These are phyloP conservation scores for Microcebus lehilahytsara DNA, from an alignment of 2,113 vertebrate species.

Conservation along the genomic window DNA sequence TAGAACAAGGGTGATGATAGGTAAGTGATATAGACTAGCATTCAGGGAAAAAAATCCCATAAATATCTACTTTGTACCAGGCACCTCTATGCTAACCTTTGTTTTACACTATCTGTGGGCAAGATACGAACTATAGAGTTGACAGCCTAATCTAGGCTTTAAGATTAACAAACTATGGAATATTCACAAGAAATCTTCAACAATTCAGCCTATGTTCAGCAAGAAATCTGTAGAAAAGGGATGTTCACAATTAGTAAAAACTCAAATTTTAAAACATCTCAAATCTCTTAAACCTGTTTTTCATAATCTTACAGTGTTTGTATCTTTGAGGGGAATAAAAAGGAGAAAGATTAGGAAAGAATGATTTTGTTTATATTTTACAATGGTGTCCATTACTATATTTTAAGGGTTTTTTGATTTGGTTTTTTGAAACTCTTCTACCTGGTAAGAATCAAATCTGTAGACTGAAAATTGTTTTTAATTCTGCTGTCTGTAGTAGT, in stretches of 20 bases:
- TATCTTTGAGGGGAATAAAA: background rate
- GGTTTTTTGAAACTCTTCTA: background rate
- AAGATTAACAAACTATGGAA: background rate
- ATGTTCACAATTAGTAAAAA: background rate
- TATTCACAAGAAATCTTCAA: background rate
- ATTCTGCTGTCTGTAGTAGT: background rate
- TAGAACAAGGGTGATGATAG: background rate
- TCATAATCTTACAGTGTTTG: background rate
- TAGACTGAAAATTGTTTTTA: conserved; percentile 10
- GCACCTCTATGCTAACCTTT: background rate
- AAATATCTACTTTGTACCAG: background rate
- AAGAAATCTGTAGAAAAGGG: background rate
- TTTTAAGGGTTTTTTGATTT: background rate
- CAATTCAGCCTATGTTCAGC: background rate
- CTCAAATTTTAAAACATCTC: background rate
- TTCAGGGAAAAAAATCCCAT: background rate
- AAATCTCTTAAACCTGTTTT: conserved; percentile 25
- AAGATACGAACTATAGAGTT: background rate
- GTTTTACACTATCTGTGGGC: background rate
- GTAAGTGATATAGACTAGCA: background rate
- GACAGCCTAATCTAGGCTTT: background rate
- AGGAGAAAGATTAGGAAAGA: background rate
- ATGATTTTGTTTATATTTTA: conserved; percentile 22
- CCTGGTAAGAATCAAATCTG: background rate
- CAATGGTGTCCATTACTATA: background rate